Base-by-base conservation (phyloP, 2,797 vertebrate species). In the Takifugu ocellatus region DNA sequence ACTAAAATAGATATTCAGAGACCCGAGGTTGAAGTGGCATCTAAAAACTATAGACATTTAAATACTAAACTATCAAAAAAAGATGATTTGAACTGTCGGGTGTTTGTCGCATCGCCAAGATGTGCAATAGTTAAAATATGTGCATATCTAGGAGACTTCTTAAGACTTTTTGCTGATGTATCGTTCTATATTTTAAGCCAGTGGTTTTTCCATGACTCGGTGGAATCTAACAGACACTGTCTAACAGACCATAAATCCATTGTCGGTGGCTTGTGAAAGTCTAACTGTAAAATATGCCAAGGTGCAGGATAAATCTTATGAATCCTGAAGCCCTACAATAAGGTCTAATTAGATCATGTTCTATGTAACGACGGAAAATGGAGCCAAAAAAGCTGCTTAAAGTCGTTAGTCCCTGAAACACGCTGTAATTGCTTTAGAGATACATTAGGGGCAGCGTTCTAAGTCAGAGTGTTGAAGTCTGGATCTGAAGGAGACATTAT, bases 341-440 rank as follows among this genome's bases (percentile, higher is more conserved):
- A 86, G 81, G 74, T 63, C 60, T 66, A 24, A 66, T 70, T 75
- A 78, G 57, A 86, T 81, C 61, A 79, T 75, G 79, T 48, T n/a
- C 9, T 21, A 14, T 39, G 5, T 73, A 56, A 83, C 59, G 64
- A 72, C 15, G 62, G 25, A 68, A 52, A 56, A 62, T 3, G 4
- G 56, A 66, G 67, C 59, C 61, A 68, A 85, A 79, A 76, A 73
- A 70, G 44, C 64, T 63, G 81, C 72, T 83, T 73, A 68, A 76
- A 79, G 75, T 87, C 78, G 87, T 88, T 83, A 85, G 77, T 61
- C 63, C 52, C 53, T 36, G n/a, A 61, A 80, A 67, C 51, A 61
- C 54, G 60, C 51, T 75, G 75, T 87, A 88, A 88, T 84, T 84
- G 68, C 67, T 76, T 87, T 87, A 87, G 64, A 79, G 77, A 79